phyloP scores from a whole-genome alignment of 2,888 invertebrate species.

The Sarcophaga rosellei region DNA sequence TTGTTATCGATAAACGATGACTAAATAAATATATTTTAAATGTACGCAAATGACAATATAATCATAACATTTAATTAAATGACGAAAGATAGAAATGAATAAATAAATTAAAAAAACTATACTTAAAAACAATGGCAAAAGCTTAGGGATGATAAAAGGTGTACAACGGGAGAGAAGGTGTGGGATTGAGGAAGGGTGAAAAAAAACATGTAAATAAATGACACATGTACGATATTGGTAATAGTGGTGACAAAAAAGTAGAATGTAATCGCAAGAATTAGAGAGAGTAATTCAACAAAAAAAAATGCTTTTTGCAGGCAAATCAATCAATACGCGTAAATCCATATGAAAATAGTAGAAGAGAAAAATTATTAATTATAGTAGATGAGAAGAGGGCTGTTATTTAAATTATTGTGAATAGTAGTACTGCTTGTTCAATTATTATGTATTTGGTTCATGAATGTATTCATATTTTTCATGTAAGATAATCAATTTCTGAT shows the following conservation, averaged over 20 bases:
- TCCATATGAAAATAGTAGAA: neutral
- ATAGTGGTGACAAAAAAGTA: no score
- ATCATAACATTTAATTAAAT: conserved; percentile 43
- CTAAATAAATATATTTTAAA: conserved; percentile 20
- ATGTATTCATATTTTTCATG: neutral
- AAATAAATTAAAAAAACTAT: conserved; percentile 40
- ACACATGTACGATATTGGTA: conserved; percentile 25
- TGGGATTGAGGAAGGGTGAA: no score
- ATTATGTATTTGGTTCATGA: no score
- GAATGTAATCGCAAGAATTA: no score
- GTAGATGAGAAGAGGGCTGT: no score
- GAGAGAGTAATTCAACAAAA: no score
- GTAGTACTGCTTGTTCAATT: no score
- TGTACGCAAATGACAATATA: conserved; percentile 50
- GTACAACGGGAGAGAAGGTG: neutral
- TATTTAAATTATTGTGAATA: no score
- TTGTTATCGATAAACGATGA: neutral
- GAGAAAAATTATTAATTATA: no score
- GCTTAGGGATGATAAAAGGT: conserved; percentile 1
- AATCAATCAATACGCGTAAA: neutral
- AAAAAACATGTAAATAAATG: conserved; percentile 13
- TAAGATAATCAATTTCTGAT: conserved; percentile 7
- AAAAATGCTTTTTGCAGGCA: neutral
- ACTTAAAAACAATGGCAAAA: no score
- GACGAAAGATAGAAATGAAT: conserved; percentile 33